These are phyloP conservation scores for Ammospiza maritima DNA, from an alignment of 2,797 vertebrate genomes.

Conservation along the genomic window DNA sequence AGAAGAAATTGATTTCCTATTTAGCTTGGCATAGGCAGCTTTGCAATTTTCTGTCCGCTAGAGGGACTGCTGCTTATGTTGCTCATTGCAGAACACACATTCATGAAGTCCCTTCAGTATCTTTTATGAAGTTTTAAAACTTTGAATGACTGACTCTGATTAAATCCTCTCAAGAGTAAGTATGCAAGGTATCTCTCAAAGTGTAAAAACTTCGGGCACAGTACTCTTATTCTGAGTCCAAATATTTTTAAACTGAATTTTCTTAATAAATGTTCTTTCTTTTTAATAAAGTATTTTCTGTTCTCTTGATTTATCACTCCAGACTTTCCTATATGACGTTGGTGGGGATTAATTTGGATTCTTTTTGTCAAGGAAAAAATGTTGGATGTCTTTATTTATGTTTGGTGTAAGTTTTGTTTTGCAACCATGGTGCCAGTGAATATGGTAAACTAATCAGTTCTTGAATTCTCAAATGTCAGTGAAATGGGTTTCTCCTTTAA, in stretches of 20 bases:
- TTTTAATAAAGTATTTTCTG: not conserved
- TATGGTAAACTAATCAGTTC: slow-evolving; percentile 23
- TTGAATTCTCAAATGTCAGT: fast-evolving
- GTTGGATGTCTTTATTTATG: not conserved
- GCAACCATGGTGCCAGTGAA: slow-evolving; percentile 33
- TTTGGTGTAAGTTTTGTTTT: slow-evolving; percentile 51
- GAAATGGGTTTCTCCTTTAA: not conserved
- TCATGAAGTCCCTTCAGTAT: not conserved
- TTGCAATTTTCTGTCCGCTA: slow-evolving; percentile 12
- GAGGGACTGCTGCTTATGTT: slow-evolving; percentile 48
- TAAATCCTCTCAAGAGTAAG: slow-evolving; percentile 6
- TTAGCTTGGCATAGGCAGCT: not conserved
- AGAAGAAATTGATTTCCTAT: not conserved
- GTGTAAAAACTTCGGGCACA: not conserved
- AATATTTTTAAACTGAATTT: not conserved
- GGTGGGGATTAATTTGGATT: not conserved
- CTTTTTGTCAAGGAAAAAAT: slow-evolving; percentile 7
- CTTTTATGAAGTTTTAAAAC: slow-evolving; percentile 20
- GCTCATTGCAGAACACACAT: not conserved
- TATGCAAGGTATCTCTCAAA: not conserved
- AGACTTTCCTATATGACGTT: not conserved
- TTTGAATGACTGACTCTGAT: not conserved
- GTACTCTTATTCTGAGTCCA: not conserved
- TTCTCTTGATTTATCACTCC: not conserved
- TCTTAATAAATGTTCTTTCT: not conserved